These are phyloP conservation scores for Silurus aristotelis DNA, from an alignment of 2,797 vertebrate species.

Conservation along the genomic window DNA sequence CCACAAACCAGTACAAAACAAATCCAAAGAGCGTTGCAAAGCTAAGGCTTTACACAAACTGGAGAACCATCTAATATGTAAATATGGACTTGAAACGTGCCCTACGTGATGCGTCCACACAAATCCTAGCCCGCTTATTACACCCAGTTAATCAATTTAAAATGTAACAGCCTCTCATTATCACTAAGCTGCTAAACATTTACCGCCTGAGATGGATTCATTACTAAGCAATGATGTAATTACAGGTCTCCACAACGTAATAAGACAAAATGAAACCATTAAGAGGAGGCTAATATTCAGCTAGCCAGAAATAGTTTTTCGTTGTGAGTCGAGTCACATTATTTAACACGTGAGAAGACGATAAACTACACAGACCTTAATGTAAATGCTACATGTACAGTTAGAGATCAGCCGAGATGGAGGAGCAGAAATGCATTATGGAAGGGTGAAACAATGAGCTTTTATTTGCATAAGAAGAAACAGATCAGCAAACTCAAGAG, in stretches of 20 bases:
- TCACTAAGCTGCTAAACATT: slow-evolving; percentile 38
- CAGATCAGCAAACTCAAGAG: neutral
- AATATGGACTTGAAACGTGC: neutral
- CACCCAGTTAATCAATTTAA: slow-evolving; percentile 42
- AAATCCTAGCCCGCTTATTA: slow-evolving; percentile 36
- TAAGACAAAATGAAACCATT: slow-evolving; percentile 46
- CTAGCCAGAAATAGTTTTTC: neutral
- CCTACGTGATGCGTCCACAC: slow-evolving; percentile 25
- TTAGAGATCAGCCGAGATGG: neutral
- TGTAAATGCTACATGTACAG: neutral
- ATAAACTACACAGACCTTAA: neutral
- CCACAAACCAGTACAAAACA: slow-evolving; percentile 22
- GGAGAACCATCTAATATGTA: neutral
- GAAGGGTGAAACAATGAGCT: neutral
- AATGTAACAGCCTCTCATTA: slow-evolving; percentile 39
- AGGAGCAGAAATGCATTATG: neutral
- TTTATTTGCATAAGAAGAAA: neutral
- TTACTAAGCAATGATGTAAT: slow-evolving; percentile 49
- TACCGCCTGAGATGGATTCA: slow-evolving; percentile 37
- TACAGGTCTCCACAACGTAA: slow-evolving; percentile 39
- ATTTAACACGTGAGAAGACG: slow-evolving; percentile 6
- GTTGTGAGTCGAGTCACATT: slow-evolving; percentile 4
- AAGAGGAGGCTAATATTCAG: slow-evolving; percentile 44
- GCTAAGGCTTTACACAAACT: neutral
- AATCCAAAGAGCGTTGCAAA: slow-evolving; percentile 17